phyloP scores from a whole-genome alignment of 2,113 vertebrate species.

The Catharus fuscescens region DNA sequence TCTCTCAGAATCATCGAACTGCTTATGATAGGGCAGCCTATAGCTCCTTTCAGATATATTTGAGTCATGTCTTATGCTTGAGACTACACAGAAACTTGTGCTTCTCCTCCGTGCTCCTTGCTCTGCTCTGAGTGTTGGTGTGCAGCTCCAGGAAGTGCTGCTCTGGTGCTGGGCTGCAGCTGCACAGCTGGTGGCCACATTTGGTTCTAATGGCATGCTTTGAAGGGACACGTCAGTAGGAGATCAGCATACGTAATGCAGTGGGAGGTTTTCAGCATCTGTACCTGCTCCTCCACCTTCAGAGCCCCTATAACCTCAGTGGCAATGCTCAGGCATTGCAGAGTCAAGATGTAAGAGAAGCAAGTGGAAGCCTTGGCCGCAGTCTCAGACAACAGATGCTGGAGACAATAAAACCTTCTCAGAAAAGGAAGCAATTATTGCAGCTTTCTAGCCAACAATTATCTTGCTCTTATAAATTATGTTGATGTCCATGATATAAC shows the following conservation, averaged over 20 bases:
- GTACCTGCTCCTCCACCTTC: constrained; percentile 31
- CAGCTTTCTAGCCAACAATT: constrained; percentile 53
- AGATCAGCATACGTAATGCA: background rate
- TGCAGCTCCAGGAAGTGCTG: background rate
- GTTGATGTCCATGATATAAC: constrained; percentile 35
- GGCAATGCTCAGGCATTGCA: background rate
- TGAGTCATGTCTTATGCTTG: background rate
- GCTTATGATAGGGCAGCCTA: background rate
- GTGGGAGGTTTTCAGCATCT: constrained; percentile 23
- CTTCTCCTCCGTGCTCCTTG: background rate
- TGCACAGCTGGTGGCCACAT: constrained; percentile 64
- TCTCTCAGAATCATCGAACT: background rate
- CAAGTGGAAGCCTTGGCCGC: constrained; percentile 41
- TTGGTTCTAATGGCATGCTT: constrained; percentile 40
- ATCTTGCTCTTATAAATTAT: constrained; percentile 53
- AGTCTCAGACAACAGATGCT: constrained; percentile 51
- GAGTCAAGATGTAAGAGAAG: background rate
- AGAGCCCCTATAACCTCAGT: background rate
- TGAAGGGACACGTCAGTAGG: constrained; percentile 27
- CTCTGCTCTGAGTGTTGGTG: background rate
- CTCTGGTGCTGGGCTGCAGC: constrained; percentile 30
- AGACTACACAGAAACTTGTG: background rate
- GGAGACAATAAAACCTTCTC: constrained; percentile 55
- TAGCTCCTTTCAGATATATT: background rate
- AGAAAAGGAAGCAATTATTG: constrained; percentile 45